These are phyloP conservation scores for Callinectes sapidus DNA, from an alignment of 2,888 invertebrate genomes.

Conservation along the genomic window DNA sequence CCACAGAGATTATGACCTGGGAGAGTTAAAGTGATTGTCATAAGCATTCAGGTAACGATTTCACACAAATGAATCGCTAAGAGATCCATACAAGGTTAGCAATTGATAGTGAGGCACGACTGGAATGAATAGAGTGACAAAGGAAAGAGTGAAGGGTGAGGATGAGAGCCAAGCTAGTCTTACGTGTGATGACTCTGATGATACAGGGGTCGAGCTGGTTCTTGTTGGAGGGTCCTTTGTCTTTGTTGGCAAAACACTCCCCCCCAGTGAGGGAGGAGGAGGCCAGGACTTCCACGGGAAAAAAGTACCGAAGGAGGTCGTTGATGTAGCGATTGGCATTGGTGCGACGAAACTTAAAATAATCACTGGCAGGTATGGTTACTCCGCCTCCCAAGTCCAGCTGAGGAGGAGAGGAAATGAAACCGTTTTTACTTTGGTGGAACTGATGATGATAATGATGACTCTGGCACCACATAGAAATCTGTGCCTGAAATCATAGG, in stretches of 20 bases:
- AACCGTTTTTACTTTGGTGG: neutral
- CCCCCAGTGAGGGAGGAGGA: slow-evolving; percentile 71
- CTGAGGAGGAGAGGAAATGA: slow-evolving; percentile 46
- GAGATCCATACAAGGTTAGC: no score
- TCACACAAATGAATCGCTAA: no score
- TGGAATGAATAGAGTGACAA: neutral
- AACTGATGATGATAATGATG: neutral
- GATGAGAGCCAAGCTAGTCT: slow-evolving; percentile 14
- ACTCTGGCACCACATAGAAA: neutral
- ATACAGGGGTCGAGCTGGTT: slow-evolving; percentile 72
- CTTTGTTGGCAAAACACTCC: slow-evolving; percentile 72
- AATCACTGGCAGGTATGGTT: slow-evolving; percentile 67
- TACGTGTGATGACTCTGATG: slow-evolving; percentile 72
- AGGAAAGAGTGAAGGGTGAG: neutral
- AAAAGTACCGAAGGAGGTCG: slow-evolving; percentile 71
- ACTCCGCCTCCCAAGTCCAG: slow-evolving; percentile 70
- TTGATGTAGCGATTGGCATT: slow-evolving; percentile 72
- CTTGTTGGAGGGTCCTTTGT: slow-evolving; percentile 68
- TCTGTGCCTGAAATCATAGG: no score
- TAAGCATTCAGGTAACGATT: no score
- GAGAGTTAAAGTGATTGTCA: neutral
- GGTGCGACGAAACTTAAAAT: slow-evolving; percentile 71
- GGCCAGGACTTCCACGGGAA: slow-evolving; percentile 70
- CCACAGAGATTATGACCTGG: neutral
- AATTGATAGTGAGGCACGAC: neutral